Percentiles rank a stretch among this genome's conserved stretches.
phyloP scores from a whole-genome alignment of 2,888 invertebrate genomes.

The Camponotus fellah region DNA sequence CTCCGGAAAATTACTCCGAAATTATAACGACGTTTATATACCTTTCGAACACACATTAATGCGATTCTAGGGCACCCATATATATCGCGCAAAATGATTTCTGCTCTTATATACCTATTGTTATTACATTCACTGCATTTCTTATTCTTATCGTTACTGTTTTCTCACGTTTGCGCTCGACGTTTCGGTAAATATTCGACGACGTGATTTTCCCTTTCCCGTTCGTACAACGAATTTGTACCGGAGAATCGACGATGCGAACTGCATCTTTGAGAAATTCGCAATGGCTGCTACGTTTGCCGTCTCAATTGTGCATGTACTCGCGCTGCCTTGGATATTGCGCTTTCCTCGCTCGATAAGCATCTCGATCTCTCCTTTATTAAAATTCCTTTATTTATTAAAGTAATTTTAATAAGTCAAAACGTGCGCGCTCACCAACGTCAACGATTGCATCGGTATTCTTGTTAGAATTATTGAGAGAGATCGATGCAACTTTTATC shows the following conservation, averaged over 20 bases:
- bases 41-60: not conserved
- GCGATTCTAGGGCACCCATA: not conserved
- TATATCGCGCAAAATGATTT: not conserved
- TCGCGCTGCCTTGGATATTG: not conserved
- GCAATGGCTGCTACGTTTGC: constrained; percentile 43
- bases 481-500: not conserved
- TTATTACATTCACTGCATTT: not conserved
- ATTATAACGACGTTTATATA: not conserved
- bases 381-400: not conserved
- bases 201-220: constrained; percentile 39
- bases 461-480: not conserved
- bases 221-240: constrained; percentile 30
- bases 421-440: not conserved
- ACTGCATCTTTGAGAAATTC: constrained; percentile 48
- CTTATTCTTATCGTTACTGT: constrained; percentile 40
- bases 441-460: not conserved
- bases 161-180: constrained; percentile 29
- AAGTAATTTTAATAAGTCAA: not conserved
- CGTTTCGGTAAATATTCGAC: constrained; percentile 52
- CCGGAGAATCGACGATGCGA: constrained; percentile 31
- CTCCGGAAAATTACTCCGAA: not conserved
- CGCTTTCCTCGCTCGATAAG: not conserved
- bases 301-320: constrained; percentile 24
- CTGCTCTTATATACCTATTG: not conserved
- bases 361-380: not conserved